A percentile compares a stretch with the other conserved stretches of the same genome.
Conservation (phyloP, 1,140 invertebrate genomes). For the Dysdera silvatica region DNA sequence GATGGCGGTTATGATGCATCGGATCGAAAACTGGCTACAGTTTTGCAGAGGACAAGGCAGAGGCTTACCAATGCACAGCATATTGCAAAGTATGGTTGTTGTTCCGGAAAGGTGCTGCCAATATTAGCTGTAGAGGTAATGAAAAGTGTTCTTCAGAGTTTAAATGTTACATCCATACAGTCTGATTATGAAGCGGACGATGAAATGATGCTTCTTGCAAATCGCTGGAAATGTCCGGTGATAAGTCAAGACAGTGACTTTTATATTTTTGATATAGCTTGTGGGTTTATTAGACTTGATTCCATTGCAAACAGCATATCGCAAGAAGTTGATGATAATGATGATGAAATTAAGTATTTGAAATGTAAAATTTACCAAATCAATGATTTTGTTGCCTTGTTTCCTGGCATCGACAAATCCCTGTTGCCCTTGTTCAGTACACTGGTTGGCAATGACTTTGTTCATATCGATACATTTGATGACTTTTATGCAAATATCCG, state of each 20-base stretch:
- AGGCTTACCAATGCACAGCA: conserved; percentile 50
- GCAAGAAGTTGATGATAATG: conserved; percentile 1
- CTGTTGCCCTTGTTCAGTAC: conserved; percentile 68
- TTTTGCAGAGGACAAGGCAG: conserved; percentile 53
- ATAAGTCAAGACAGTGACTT: conserved; percentile 87
- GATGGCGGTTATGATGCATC: conserved; percentile 67
- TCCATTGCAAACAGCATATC: conserved; percentile 49
- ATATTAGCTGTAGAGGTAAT: conserved; percentile 61
- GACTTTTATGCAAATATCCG: conserved; percentile 61
- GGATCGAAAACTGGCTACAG: conserved; percentile 63
- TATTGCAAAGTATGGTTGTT: conserved; percentile 29
- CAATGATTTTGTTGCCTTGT: conserved; percentile 57
- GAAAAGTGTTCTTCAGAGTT: conserved; percentile 54
- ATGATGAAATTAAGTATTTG: conserved; percentile 39
- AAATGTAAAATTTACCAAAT: conserved; percentile 63
- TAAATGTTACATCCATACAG: conserved; percentile 57
- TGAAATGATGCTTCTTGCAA: conserved; percentile 67
- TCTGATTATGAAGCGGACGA: conserved; percentile 80
- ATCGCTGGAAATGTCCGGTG: conserved; percentile 67
- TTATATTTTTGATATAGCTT: conserved; percentile 66
- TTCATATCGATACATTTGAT: conserved; percentile 56
- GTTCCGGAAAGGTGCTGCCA: conserved; percentile 36
- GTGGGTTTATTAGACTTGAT: conserved; percentile 65
- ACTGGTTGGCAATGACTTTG: conserved; percentile 78
- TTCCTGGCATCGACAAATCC: conserved; percentile 56